A percentile compares a stretch with the other conserved stretches of the same genome.
Conservation (phyloP, 2,888 invertebrate genomes). For the Noctua fimbriata region DNA sequence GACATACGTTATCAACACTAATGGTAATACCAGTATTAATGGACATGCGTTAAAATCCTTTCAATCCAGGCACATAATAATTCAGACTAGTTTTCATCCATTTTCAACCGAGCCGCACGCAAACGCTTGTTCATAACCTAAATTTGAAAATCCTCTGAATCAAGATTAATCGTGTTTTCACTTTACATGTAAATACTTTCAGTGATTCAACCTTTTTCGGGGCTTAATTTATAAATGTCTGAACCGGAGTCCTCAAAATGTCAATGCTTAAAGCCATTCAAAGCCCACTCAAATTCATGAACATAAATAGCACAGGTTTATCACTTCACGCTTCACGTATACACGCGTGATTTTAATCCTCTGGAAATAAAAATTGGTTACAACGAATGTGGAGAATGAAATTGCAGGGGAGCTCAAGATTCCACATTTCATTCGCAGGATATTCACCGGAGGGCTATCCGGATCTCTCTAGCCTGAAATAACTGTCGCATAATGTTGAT, state of each 20-base stretch:
- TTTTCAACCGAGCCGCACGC: not conserved
- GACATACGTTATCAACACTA: not conserved
- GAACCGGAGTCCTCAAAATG: constrained; percentile 51
- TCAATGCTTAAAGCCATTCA: constrained; percentile 48
- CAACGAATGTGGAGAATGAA: constrained; percentile 54
- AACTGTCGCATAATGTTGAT: constrained; percentile 87
- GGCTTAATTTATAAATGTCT: constrained; percentile 62
- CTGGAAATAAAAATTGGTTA: constrained; percentile 46
- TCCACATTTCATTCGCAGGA: constrained; percentile 81
- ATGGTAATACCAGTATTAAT: not conserved
- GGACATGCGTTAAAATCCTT: not conserved
- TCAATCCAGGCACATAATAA: constrained; percentile 25
- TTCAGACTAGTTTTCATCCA: constrained; percentile 30
- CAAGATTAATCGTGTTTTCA: constrained; percentile 57
- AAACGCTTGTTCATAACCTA: constrained; percentile 19
- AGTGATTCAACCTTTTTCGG: constrained; percentile 54
- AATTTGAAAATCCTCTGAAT: constrained; percentile 53
- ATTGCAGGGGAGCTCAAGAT: constrained; percentile 56
- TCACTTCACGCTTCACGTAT: constrained; percentile 26
- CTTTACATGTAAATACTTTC: constrained; percentile 58
- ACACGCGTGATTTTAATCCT: constrained; percentile 54
- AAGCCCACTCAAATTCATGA: constrained; percentile 40
- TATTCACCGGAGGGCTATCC: constrained; percentile 81
- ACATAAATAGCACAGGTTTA: constrained; percentile 53
- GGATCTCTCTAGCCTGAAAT: constrained; percentile 81